Base-by-base conservation (phyloP, 2,113 vertebrate genomes). In the Tragelaphus imberbis region DNA sequence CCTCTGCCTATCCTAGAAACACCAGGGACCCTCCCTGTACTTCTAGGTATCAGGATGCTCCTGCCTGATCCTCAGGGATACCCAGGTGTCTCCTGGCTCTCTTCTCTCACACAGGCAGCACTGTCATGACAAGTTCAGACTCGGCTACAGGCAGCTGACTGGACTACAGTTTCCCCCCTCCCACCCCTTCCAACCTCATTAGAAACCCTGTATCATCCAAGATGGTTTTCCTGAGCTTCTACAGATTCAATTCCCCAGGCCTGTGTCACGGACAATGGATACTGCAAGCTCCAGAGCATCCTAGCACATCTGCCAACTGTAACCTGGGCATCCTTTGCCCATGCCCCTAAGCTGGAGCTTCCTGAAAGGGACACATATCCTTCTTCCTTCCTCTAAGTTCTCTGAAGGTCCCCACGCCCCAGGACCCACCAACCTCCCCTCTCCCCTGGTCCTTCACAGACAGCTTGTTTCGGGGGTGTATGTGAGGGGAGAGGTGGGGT, bases 111-210 rank as follows among this genome's bases (percentile, higher is more conserved):
- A 7, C 49, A 19, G 36, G 36, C 36, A 13, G 44, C 19, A 7
- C 65, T 13, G 17, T n/a, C 28, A 5, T 1, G 15, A n/a, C 36
- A 6, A 47, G 85, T 55, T 49, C 84, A 23, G 19, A 25, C 23
- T 8, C 3, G 1, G 56, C 77, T 6, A 65, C 0, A 3, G 53
- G 13, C 63, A 44, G n/a, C 5, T 4, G 12, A 10, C 90, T 33
- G 4, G 5, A 11, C 17, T 3, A 6, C 17, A 2, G 5, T 17
- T 58, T 81, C 19, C n/a, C 17, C 7, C 0, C 2, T 2, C 79
- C 3, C 68, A 2, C 25, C 23, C 53, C 36, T 63, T 71, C 79
- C 13, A 21, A 17, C 10, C 23, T n/a, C 36, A 0, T 23, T 12
- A 28, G 44, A 71, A 65, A 28, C 27, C 19, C 79, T 16, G 3